Evolutionary conservation across 2,888 invertebrate species (phyloP).

Genomic region (Zelleria hepariella): DNA sequence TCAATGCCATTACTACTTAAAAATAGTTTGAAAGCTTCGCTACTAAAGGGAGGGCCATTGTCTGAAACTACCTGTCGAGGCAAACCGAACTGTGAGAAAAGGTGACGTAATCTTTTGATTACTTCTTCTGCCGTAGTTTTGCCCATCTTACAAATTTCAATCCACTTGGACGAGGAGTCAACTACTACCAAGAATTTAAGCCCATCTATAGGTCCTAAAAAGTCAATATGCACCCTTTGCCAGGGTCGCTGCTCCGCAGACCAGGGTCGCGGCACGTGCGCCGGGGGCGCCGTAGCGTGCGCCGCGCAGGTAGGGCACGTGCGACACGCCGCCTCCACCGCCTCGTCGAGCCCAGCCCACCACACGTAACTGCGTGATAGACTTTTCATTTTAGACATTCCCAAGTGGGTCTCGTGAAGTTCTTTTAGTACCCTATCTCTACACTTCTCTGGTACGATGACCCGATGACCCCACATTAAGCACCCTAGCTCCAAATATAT

Average conservation of each 20-base stretch:
- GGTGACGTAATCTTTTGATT: not conserved
- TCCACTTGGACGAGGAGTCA: constrained; percentile 1
- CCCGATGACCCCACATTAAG: no score
- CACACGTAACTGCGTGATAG: not conserved
- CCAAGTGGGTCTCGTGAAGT: not conserved
- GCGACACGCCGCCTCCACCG: no score
- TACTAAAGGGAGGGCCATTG: constrained; percentile 2
- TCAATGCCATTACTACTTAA: not conserved
- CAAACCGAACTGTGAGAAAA: not conserved
- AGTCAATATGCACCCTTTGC: no score
- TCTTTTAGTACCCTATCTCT: not conserved
- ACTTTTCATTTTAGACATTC: not conserved
- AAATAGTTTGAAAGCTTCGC: not conserved
- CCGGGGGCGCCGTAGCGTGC: not conserved
- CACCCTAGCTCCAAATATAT: not conserved
- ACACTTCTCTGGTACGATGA: not conserved
- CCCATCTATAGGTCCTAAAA: not conserved
- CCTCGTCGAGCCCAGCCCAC: no score
- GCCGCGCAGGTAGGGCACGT: not conserved
- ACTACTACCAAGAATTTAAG: not conserved
- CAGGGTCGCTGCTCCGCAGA: not conserved
- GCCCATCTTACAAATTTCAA: not conserved
- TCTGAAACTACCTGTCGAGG: not conserved
- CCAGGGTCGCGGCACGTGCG: not conserved
- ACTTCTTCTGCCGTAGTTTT: not conserved